Base-by-base conservation (phyloP, 2,888 invertebrate species). In the Drosophila merina region DNA sequence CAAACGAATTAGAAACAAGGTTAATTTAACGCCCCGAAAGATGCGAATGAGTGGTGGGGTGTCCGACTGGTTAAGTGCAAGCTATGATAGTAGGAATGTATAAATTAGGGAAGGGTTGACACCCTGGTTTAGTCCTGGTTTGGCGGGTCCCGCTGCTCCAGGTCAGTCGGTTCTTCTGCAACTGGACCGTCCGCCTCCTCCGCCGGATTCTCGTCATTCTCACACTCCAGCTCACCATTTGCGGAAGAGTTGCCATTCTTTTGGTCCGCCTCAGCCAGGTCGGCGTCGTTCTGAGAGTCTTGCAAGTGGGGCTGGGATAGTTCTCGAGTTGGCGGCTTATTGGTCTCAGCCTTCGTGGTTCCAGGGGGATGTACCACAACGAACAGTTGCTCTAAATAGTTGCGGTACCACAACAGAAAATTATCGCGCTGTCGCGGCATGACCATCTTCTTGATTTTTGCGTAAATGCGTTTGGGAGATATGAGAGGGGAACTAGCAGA, bases 221-320 rank as follows among this genome's bases (percentile, higher is more conserved):
- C 90, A 56, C 87, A 86, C 59, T 91, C 90, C 4, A 59, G 57
- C 6, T 63, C 83, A 1, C 82, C 86, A 42, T 69, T 52, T 10
- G 25, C 52, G 20, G 57, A 70, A 0, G 68, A 14, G 2, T 72
- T 56, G 7, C 76, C 73, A 45, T 95, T 95, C 90, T 96, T 95
- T 90, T 96, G 96, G 92, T 96, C 96, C 8, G 96, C 96, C 91
- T 96, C 96, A 0, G 96, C 96, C 74, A 96, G 91, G 87, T 96
- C 96, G 28, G 94, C 96, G 88, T 96, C 91, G 75, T 90, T 90
- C 70, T 89, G 89, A 0, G 72, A 79, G 50, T 86, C 74, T 69
- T 77, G 86, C 4, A 77, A 76, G 20, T 82, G 72, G 7, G 76
- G 76, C 31, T 73, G 81, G 1, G 70, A 77, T 42, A 71, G 78